These are phyloP conservation scores for Erinaceus europaeus DNA, from an alignment of 2,113 vertebrate genomes.

Conservation along the genomic window DNA sequence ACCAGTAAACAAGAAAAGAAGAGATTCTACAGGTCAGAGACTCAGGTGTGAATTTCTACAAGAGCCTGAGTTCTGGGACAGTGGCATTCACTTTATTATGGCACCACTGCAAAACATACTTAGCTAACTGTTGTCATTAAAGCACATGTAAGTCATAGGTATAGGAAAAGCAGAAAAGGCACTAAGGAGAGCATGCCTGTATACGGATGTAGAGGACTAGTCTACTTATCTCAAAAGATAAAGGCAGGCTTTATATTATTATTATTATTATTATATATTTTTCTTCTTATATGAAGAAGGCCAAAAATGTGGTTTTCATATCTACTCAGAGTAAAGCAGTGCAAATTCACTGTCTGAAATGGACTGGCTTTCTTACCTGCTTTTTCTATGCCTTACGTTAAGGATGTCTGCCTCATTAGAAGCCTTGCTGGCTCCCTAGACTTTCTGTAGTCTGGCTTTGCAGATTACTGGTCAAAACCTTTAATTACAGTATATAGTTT, in stretches of 20 bases:
- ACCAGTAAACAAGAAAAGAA: neutral
- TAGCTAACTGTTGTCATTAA: neutral
- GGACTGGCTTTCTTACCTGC: conserved; percentile 48
- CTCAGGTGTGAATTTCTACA: neutral
- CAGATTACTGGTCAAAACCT: conserved; percentile 47
- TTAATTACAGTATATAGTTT: conserved; percentile 72
- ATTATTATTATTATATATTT: conserved; percentile 9
- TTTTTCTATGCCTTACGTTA: conserved; percentile 18
- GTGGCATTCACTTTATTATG: neutral
- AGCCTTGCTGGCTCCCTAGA: conserved; percentile 29
- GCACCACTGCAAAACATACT: accelerated
- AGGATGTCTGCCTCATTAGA: conserved; percentile 16
- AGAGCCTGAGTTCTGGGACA: neutral
- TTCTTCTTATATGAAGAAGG: conserved; percentile 27
- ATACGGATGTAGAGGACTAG: neutral
- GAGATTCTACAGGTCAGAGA: neutral
- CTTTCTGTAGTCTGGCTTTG: conserved; percentile 54
- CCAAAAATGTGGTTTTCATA: neutral
- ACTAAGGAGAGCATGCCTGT: conserved; percentile 5
- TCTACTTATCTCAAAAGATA: conserved; percentile 22
- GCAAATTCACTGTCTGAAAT: conserved; percentile 31
- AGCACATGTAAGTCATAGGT: neutral
- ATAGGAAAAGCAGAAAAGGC: neutral
- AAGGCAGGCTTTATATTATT: conserved; percentile 18
- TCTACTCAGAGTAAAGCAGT: neutral